A percentile compares a stretch with the other conserved stretches of the same genome.
phyloP scores from a whole-genome alignment of 2,888 invertebrate genomes.

The Euspilapteryx auroguttella region DNA sequence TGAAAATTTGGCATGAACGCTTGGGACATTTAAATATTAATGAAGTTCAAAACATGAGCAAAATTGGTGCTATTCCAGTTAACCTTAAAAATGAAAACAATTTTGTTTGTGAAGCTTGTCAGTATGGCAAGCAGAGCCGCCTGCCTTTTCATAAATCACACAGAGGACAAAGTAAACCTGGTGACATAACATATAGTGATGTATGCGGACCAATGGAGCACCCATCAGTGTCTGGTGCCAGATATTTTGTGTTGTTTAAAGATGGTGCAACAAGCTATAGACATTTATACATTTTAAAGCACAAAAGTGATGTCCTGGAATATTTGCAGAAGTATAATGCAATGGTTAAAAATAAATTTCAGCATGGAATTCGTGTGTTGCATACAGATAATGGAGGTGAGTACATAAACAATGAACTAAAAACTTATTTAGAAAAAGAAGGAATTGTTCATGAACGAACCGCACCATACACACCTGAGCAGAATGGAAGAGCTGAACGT shows the following conservation, averaged over 20 bases:
- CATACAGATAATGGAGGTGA: conserved; percentile 13
- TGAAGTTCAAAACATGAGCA: conserved; percentile 1
- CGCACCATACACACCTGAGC: conserved; percentile 14
- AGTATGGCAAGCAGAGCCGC: conserved; percentile 1
- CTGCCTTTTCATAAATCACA: neutral
- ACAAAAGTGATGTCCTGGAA: conserved; percentile 13
- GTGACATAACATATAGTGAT: conserved; percentile 1
- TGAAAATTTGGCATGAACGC: conserved; percentile 1
- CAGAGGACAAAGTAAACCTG: conserved; percentile 1
- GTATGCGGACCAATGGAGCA: neutral
- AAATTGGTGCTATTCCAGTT: conserved; percentile 1
- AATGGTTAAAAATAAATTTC: conserved; percentile 11
- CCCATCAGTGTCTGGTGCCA: conserved; percentile 1
- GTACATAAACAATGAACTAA: conserved; percentile 9
- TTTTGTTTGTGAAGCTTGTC: conserved; percentile 1
- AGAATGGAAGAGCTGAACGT: conserved; percentile 13
- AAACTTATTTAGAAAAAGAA: conserved; percentile 8
- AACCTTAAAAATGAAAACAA: neutral
- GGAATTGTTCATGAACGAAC: conserved; percentile 14
- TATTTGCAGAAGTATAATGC: conserved; percentile 11
- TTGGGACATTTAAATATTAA: conserved; percentile 1
- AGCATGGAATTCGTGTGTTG: conserved; percentile 10
- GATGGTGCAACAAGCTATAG: conserved; percentile 1
- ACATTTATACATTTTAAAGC: neutral
- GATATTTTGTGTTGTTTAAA: conserved; percentile 1